Base-by-base conservation (phyloP, 2,797 vertebrate genomes). In the Micromesistius poutassou region DNA sequence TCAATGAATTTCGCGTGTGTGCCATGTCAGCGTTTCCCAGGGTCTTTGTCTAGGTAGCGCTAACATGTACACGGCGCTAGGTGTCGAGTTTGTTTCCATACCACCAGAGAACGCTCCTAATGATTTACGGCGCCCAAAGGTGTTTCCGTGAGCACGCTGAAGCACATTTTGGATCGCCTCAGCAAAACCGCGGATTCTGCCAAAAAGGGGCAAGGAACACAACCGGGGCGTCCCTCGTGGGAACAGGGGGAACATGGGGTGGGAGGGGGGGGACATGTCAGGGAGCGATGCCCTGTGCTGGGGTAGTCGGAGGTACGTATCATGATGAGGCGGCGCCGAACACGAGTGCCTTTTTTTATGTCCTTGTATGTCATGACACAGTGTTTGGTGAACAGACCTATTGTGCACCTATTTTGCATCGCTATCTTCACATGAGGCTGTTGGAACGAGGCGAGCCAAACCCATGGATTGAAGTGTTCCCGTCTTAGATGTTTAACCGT, bases 21-120 rank as follows among this genome's bases (percentile, higher is more conserved):
- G 68, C 14, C 30, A 5, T 6, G 30, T 30, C 68, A 31, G 68
- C 68, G 1, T 30, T 71, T 62, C n/a, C 68, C 68, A 31, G 68
- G 16, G 68, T 71, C 68, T 71, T 30, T 71, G 68, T 71, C 68
- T 71, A 14, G 55, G 55, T n/a, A 8, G 55, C 55, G 55, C 55
- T 9, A 55, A 22, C 16, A 5, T 55, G 46, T 55, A 19, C 6
- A 13, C 66, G 0, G 66, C 66, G 19, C 62, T 6, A 25, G 66
- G 12, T 30, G 66, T 30, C 40, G 12, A 70, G 46, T 55, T 55
- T 55, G 19, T 55, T 55, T 5, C 6, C 46, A 22, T 7, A 6
- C 46, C n/a, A n/a, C n/a, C 19, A 19, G 19, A 14, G 19, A 55
- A 42, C 40, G 13, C 40, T 42, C 4, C 4, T 42, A 12, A 42